phyloP scores from a whole-genome alignment of 2,113 vertebrate species.

The Prunella himalayana region DNA sequence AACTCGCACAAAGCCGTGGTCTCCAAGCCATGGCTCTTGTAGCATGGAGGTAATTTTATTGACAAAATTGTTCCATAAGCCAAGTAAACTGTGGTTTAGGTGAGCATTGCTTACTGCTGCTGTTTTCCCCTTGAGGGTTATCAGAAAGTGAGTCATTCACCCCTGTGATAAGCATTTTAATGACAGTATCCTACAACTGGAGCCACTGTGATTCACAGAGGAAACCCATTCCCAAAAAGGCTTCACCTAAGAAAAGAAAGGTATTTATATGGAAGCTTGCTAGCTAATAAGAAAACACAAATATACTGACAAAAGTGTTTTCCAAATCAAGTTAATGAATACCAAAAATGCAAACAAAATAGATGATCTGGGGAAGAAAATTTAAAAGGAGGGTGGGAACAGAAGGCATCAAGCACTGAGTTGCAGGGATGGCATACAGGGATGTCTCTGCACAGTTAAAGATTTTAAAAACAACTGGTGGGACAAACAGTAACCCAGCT shows the following conservation, averaged over 20 bases:
- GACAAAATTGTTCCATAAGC: not conserved
- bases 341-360: not conserved
- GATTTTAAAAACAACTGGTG: constrained; percentile 56
- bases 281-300: not conserved
- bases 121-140: not conserved
- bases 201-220: not conserved
- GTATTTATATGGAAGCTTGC: not conserved
- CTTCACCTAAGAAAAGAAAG: not conserved
- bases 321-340: not conserved
- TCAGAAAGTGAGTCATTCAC: accelerated
- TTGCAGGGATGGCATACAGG: not conserved
- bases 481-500: constrained; percentile 48
- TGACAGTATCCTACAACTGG: not conserved
- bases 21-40: not conserved
- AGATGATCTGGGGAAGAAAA: not conserved
- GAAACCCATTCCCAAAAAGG: not conserved
- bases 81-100: not conserved
- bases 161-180: not conserved
- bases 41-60: not conserved
- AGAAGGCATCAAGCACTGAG: not conserved
- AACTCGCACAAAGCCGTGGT: not conserved
- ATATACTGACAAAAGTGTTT: not conserved
- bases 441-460: constrained; percentile 29
- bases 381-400: not conserved
- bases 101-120: not conserved